Evolutionary conservation across 2,113 vertebrate species (phyloP).

Genomic region (Felis catus): F.catus_Fca126_mat1.0 CM031424.1:24009001-24009500

Average conservation of each 20-base stretch:
- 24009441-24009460: neutral
- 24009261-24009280: neutral
- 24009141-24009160: neutral
- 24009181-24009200: neutral
- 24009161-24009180: neutral
- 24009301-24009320: neutral
- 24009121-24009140: too few relatives aligned
- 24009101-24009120: too few relatives aligned
- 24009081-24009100: too few relatives aligned
- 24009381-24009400: neutral
- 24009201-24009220: neutral
- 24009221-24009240: neutral
- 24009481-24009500: neutral
- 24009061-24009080: too few relatives aligned
- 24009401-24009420: neutral
- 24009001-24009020: too few relatives aligned
- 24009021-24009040: too few relatives aligned
- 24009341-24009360: neutral
- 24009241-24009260: neutral
- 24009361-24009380: neutral
- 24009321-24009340: neutral
- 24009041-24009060: too few relatives aligned
- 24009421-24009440: neutral
- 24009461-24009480: neutral
- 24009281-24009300: neutral